Evolutionary conservation across 2,113 vertebrate genomes (phyloP).

Genomic region (Petrocephalus microphthalmus): DNA sequence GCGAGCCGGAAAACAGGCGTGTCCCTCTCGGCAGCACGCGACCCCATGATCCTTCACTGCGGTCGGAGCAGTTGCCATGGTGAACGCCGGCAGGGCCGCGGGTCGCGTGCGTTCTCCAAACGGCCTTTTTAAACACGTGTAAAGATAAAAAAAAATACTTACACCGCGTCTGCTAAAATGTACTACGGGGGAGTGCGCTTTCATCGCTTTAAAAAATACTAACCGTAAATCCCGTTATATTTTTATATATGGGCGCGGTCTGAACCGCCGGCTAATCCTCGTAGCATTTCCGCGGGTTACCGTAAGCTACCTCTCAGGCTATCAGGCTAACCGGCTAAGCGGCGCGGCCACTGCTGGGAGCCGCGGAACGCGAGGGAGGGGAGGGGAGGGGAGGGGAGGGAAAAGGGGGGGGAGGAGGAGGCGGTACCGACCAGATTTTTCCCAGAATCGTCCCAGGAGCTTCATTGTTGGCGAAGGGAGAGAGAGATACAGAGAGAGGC

Average conservation of each 20-base stretch:
- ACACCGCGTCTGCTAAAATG: neutral
- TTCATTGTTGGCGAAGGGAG: neutral
- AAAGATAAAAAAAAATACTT: neutral
- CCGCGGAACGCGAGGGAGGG: neutral
- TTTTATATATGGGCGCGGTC: neutral
- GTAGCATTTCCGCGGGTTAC: neutral
- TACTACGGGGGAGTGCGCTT: neutral
- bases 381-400: neutral
- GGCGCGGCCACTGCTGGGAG: neutral
- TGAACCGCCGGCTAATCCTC: neutral
- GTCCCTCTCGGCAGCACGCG: neutral
- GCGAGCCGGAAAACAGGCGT: neutral
- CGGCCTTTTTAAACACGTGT: neutral
- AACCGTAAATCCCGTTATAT: neutral
- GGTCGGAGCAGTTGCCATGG: conserved; percentile 6
- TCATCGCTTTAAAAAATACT: neutral
- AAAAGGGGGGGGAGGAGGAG: neutral
- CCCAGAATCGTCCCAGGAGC: neutral
- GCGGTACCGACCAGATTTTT: neutral
- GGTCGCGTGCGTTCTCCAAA: neutral
- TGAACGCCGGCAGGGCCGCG: conserved; percentile 8
- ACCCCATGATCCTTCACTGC: conserved; percentile 16
- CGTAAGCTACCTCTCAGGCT: neutral
- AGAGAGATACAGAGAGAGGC: neutral
- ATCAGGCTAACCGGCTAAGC: neutral